A percentile compares a stretch with the other conserved stretches of the same genome.
These are phyloP conservation scores for Drosophila mayaguana DNA, from an alignment of 2,888 invertebrate species.

Conservation along the genomic window DNA sequence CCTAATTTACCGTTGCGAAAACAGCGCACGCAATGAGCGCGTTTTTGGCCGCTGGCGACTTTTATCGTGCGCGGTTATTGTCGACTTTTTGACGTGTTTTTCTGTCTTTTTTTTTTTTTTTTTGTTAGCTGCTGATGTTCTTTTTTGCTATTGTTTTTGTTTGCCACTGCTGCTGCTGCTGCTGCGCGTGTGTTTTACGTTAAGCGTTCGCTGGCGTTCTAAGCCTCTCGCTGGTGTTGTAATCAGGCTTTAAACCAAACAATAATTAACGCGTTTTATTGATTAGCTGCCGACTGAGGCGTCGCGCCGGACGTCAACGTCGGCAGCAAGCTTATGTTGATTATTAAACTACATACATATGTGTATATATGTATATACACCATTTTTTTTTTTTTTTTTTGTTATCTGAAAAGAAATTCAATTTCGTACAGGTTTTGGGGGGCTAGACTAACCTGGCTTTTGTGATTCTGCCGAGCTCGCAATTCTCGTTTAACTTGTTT, in stretches of 20 bases:
- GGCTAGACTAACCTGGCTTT: conserved; percentile 4
- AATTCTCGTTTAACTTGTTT: conserved; percentile 69
- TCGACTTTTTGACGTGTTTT: conserved; percentile 21
- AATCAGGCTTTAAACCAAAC: conserved; percentile 78
- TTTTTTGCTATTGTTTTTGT: conserved; percentile 3
- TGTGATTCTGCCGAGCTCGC: conserved; percentile 16
- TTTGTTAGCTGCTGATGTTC: not conserved
- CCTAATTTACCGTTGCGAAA: conserved; percentile 69
- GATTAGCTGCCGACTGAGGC: conserved; percentile 42
- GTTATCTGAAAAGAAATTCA: conserved; percentile 48
- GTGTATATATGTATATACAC: not conserved
- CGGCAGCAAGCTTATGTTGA: conserved; percentile 24
- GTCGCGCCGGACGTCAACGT: conserved; percentile 9
- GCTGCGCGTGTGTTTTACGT: conserved; percentile 59
- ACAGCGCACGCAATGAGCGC: conserved; percentile 75
- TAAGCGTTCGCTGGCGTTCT: conserved; percentile 68
- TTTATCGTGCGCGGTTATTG: conserved; percentile 62
- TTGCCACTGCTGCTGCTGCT: not conserved
- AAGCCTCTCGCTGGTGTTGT: conserved; percentile 62
- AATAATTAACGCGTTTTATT: conserved; percentile 74
- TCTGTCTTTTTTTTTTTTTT: not conserved
- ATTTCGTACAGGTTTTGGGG: conserved; percentile 55
- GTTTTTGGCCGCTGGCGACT: conserved; percentile 74
- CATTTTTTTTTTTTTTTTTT: conserved; percentile 3
- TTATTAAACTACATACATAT: conserved; percentile 9